Base-by-base conservation (phyloP, 1,140 invertebrate genomes). In the Ips typographus region DNA sequence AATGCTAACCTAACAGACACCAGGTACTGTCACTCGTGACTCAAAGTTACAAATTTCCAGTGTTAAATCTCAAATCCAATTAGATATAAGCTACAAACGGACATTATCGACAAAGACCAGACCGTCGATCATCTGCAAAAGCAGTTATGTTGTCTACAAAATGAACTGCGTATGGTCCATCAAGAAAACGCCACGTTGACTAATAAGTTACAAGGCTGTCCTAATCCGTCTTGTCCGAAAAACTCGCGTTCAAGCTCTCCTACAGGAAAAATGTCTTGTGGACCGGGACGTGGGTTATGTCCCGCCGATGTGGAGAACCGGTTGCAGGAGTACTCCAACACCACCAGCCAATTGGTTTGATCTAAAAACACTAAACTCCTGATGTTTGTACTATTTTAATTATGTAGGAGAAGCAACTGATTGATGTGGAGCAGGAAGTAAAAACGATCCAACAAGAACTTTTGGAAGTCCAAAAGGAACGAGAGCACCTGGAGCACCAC, bases 1-100 rank as follows among this genome's bases (percentile, higher is more conserved):
- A 88, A 88, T 74, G 84, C 84, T 6, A 80, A 86, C 67, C 78
- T 88, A 61, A 86, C 88, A 81, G 84, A 83, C 57, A 86, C 80
- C 73, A 82, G 82, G 83, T 84, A 77, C 6, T 22, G 22, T 22
- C 5, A 60, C 5, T 60, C 7, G 6, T 44, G 22, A 55, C 52
- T 4, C 40, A 59, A 37, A 59, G 8, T 49, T n/a, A 2, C 8
- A 8, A 7, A 36, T 59, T 62, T 22, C 2, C 36, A 52, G 63
- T 61, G 37, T 22, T 22, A 22, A 22, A 22, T 22, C 22, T 22
- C 22, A 43, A 51, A 7, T 57, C 80, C 39, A 37, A 44, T 38
- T 70, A 86, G 86, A 79, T 88, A 82, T 62, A 78, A 83, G 72
- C 71, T 85, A n/a, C 82, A 84, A 69, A 79, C 83, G 63, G 80